These are phyloP conservation scores for Motacilla alba DNA, from an alignment of 2,113 vertebrate species.

Conservation along the genomic window DNA sequence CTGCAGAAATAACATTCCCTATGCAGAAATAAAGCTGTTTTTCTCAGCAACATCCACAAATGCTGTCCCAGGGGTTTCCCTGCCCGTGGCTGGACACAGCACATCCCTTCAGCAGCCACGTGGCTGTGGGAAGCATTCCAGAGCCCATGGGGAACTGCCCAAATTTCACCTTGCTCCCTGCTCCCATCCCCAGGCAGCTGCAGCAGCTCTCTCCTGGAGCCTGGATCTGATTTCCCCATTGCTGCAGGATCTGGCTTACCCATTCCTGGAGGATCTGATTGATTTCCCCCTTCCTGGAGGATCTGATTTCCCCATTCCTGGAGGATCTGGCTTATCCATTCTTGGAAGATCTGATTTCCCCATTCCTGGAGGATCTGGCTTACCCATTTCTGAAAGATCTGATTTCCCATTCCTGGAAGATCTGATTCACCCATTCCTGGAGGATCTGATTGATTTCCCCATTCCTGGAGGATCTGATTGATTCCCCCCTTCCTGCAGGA, in stretches of 20 bases:
- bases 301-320: no score
- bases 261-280: no score
- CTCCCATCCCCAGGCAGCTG: neutral
- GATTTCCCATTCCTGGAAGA: no score
- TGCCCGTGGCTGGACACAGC: rapidly evolving
- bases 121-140: neutral
- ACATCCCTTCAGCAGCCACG: rapidly evolving
- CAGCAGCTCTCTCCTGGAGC: neutral
- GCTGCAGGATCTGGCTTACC: no score
- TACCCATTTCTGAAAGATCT: no score
- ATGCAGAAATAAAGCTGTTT: neutral
- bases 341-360: no score
- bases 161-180: rapidly evolving
- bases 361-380: neutral
- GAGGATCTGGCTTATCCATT: no score
- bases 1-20: neutral
- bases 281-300: no score
- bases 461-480: no score
- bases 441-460: no score
- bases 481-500: neutral
- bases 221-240: neutral
- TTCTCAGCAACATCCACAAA: neutral
- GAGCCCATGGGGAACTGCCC: neutral
- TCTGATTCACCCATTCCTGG: neutral
- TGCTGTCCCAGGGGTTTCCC: neutral